Conservation (phyloP, 2,888 invertebrate species). For the Cataglyphis livida region DNA sequence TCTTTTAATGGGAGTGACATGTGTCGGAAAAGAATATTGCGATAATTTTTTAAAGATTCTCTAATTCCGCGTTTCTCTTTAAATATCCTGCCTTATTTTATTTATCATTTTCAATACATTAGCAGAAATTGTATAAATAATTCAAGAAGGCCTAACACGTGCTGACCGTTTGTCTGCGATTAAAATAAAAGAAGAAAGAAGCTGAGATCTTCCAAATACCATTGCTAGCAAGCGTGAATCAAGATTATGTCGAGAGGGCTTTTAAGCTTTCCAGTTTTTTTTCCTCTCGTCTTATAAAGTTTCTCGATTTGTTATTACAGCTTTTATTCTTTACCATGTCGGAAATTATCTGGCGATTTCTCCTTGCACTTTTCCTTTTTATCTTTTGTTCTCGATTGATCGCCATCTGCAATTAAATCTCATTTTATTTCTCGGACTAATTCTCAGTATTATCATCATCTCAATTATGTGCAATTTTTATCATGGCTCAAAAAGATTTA, state of each 20-base stretch:
- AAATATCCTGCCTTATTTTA: not conserved
- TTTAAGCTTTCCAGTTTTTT: constrained; percentile 13
- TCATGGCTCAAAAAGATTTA: not conserved
- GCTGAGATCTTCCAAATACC: constrained; percentile 8
- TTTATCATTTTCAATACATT: not conserved
- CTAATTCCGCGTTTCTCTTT: not conserved
- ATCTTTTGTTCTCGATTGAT: not conserved
- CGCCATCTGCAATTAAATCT: not conserved
- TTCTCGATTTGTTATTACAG: constrained; percentile 48
- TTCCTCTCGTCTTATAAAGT: constrained; percentile 23
- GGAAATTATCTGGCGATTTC: not conserved
- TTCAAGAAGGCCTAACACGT: constrained; percentile 40
- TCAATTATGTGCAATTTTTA: not conserved
- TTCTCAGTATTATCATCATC: not conserved
- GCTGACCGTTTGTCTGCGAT: constrained; percentile 40
- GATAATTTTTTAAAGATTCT: not conserved
- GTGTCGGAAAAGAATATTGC: not conserved
- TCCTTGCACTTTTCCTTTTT: not conserved
- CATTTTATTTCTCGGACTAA: not conserved
- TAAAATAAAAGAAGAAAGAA: constrained; percentile 19
- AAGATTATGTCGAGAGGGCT: constrained; percentile 23
- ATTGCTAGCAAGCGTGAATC: constrained; percentile 10
- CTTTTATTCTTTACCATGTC: not conserved
- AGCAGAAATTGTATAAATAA: constrained; percentile 55
- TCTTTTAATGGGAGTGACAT: not conserved